Conservation (phyloP, 2,797 vertebrate genomes). For the Phrynocephalus guinanensis region DNA sequence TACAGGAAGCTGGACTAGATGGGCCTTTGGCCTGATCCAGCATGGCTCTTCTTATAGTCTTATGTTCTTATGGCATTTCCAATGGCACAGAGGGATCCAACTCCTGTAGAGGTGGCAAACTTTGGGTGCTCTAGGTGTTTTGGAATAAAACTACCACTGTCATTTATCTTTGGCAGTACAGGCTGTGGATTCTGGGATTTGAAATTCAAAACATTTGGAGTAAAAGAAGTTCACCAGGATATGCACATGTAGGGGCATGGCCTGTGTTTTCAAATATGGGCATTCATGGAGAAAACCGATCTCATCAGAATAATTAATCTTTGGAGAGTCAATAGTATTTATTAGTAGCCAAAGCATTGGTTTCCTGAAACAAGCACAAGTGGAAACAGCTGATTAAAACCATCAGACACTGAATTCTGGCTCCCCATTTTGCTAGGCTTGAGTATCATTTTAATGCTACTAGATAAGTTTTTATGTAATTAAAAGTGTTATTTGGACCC, state of each 20-base stretch:
- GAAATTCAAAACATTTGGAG: no score
- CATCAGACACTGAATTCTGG: neutral
- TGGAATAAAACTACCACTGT: no score
- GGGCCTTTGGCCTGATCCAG: no score
- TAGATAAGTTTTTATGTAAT: neutral
- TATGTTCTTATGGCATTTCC: neutral
- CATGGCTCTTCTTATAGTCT: no score
- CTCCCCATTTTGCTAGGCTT: neutral
- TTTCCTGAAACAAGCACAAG: neutral
- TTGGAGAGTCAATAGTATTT: neutral
- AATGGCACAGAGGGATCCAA: neutral
- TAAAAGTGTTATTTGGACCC: neutral
- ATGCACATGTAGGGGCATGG: neutral
- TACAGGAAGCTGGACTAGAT: no score
- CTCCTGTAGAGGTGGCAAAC: no score
- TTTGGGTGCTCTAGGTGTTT: no score
- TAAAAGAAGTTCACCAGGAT: no score
- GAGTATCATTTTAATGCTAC: neutral
- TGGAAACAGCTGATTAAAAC: no score
- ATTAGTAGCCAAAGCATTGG: neutral
- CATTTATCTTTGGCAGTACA: no score
- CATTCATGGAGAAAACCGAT: neutral
- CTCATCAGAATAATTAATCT: neutral
- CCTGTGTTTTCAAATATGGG: neutral
- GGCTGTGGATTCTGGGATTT: no score